Evolutionary conservation across 1,140 invertebrate genomes (phyloP).

Genomic region (Panonychus citri): DNA sequence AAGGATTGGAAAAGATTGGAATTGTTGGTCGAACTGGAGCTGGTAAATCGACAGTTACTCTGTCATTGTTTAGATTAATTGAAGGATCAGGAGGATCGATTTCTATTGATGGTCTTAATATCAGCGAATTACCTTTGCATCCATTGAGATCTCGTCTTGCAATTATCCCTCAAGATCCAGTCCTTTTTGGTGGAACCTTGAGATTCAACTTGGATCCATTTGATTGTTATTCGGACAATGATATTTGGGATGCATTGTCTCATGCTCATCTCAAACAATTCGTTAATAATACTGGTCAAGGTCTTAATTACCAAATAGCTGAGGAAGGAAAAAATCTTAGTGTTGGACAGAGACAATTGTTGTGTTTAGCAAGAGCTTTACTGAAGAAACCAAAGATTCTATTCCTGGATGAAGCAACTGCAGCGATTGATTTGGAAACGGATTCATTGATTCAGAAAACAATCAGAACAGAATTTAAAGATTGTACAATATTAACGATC

Average conservation of each 20-base stretch:
- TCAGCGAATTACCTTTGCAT: slow-evolving; percentile 63
- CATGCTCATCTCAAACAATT: slow-evolving; percentile 15
- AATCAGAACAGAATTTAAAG: slow-evolving; percentile 21
- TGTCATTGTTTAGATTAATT: slow-evolving; percentile 31
- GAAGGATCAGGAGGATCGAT: slow-evolving; percentile 41
- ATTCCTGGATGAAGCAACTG: slow-evolving; percentile 24
- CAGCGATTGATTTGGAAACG: slow-evolving; percentile 22
- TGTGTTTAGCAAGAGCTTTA: slow-evolving; percentile 37
- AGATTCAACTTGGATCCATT: slow-evolving; percentile 22
- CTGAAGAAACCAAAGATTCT: slow-evolving; percentile 1
- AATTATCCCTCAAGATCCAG: slow-evolving; percentile 56
- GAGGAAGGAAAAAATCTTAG: slow-evolving; percentile 13
- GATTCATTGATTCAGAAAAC: slow-evolving; percentile 25
- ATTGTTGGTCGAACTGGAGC: slow-evolving; percentile 16
- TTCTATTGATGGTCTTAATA: slow-evolving; percentile 69
- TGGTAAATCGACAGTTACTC: slow-evolving; percentile 30
- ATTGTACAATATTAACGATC: slow-evolving; percentile 25
- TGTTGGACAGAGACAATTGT: slow-evolving; percentile 5
- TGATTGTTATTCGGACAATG: slow-evolving; percentile 8
- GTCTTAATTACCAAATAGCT: slow-evolving; percentile 8
- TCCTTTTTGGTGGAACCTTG: slow-evolving; percentile 30
- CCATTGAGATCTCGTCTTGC: slow-evolving; percentile 57
- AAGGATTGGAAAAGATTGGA: background rate
- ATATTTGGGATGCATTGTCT: slow-evolving; percentile 15
- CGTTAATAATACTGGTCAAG: slow-evolving; percentile 4